Conservation (phyloP, 2,797 vertebrate species). For the Taeniopygia guttata region DNA sequence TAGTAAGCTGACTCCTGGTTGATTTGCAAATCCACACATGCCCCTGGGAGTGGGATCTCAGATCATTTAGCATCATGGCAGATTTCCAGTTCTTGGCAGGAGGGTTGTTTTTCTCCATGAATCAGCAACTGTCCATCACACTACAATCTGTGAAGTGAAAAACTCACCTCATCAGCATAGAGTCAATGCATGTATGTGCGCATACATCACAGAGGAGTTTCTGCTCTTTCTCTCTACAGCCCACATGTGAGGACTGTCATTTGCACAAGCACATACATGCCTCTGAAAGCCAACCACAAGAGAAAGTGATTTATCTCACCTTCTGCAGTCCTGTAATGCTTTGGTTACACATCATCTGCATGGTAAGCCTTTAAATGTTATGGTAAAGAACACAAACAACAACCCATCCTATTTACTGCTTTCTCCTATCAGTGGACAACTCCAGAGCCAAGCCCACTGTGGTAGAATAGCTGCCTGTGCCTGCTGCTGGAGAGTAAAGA, state of each 20-base stretch:
- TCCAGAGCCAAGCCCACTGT: not conserved
- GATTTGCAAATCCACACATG: conserved; percentile 3
- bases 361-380: not conserved
- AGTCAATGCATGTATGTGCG: not conserved
- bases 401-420: not conserved
- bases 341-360: not conserved
- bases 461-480: not conserved
- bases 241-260: not conserved
- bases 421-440: not conserved
- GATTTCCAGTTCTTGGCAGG: conserved; percentile 39
- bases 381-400: not conserved
- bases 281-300: not conserved
- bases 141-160: conserved; percentile 18
- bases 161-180: conserved; percentile 16
- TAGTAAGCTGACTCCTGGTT: not conserved
- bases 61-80: conserved; percentile 13
- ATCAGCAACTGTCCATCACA: conserved; percentile 57
- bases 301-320: not conserved
- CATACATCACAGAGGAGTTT: not conserved
- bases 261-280: not conserved
- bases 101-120: conserved; percentile 42
- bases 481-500: not conserved
- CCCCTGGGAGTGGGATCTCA: conserved; percentile 47
- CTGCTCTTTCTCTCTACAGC: not conserved
- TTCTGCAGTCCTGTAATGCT: not conserved